Evolutionary conservation across 2,888 invertebrate species (phyloP), one percentile per base, ranked within the genome.

Genomic region (Tortricodes alternella): DNA sequence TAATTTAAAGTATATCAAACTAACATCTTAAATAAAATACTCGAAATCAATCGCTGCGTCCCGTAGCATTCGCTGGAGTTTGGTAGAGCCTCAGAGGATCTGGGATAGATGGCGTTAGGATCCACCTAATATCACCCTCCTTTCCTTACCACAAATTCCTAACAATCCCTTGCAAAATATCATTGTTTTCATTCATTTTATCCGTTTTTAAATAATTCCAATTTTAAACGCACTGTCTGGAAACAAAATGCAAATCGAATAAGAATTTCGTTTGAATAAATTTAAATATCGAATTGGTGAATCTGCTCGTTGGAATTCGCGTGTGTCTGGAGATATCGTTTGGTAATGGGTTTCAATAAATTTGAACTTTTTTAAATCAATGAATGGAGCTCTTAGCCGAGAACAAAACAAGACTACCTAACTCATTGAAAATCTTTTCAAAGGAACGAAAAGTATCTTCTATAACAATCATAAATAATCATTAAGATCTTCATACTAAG

Each of bases 91-190:
- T 89, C 89, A 83, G 78, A 82, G 84, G 85, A 81, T 84, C 83
- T 85, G 62, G 81, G 85, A 87, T 89, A 89, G 89, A 89, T 89
- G 89, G 89, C 89, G 89, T 84, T 89, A 84, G 80, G 78, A 74
- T 79, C 67, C 76, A 70, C 74, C 66, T 84, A 85, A 86, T 83
- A 71, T 74, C 74, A 73, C 76, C 76, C 76, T 68, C 67, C 68
- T 66, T 68, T 66, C 62, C 64, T 68, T 63, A 61, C 71, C 66
- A 60, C 64, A 62, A 67, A 71, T 69, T 66, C 66, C 58, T 58
- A 29, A 62, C 57, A 64, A 65, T 64, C 65, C 55, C 64, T 66
- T 58, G 61, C 60, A 64, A 60, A 59, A 62, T 57, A 67, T n/a
- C n/a, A n/a, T n/a, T n/a, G n/a, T n/a, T 62, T 41, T 43, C 59